These are phyloP conservation scores for Ypsolopha sequella DNA, from an alignment of 2,888 invertebrate species.

Conservation along the genomic window DNA sequence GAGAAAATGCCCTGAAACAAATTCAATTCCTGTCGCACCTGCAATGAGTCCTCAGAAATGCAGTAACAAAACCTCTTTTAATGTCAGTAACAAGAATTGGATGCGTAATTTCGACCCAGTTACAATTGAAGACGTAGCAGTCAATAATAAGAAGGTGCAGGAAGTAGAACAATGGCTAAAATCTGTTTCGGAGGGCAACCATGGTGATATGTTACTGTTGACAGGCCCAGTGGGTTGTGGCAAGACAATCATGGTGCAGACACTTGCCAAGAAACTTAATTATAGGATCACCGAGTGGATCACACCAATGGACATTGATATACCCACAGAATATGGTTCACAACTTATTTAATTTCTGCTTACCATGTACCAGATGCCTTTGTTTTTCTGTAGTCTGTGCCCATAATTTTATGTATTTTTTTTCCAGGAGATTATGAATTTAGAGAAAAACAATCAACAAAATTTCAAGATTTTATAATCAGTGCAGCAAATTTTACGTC, in stretches of 20 bases:
- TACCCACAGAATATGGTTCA: slow-evolving; percentile 63
- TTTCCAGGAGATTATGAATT: slow-evolving; percentile 54
- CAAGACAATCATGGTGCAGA: slow-evolving; percentile 80
- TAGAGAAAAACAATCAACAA: slow-evolving; percentile 73
- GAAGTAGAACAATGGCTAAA: slow-evolving; percentile 80
- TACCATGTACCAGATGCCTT: too few species aligned
- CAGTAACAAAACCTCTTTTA: slow-evolving; percentile 6
- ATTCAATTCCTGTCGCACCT: not conserved
- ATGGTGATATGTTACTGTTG: slow-evolving; percentile 74
- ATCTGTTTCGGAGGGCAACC: slow-evolving; percentile 28
- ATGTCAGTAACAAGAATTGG: slow-evolving; percentile 59
- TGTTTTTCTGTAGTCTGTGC: too few species aligned
- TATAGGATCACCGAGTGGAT: slow-evolving; percentile 83
- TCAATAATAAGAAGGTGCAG: slow-evolving; percentile 80
- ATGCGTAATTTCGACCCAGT: slow-evolving; percentile 73
- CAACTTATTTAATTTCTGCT: not conserved
- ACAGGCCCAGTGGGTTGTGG: slow-evolving; percentile 89
- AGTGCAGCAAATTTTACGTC: slow-evolving; percentile 82
- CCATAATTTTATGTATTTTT: too few species aligned
- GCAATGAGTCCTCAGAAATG: slow-evolving; percentile 4
- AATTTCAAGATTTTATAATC: slow-evolving; percentile 82
- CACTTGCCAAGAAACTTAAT: slow-evolving; percentile 74
- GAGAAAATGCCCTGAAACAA: slow-evolving; percentile 13
- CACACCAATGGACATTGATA: slow-evolving; percentile 80
- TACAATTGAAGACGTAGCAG: slow-evolving; percentile 74